Conservation (phyloP, 2,888 invertebrate genomes). For the Heteromurus nitidus region DNA sequence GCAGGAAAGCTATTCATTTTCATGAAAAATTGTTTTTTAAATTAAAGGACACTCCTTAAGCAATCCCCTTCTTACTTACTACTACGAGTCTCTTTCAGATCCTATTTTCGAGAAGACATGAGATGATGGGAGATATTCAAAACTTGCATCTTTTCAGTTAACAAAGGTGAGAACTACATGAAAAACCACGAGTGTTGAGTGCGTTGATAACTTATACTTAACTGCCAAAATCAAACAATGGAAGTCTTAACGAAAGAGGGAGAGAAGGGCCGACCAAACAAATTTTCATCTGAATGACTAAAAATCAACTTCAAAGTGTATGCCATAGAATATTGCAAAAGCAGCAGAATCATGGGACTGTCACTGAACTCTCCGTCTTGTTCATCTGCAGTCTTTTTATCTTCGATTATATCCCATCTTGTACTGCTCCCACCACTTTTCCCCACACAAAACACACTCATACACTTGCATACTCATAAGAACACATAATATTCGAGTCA, state of each 20-base stretch:
- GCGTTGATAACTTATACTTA: conserved; percentile 4
- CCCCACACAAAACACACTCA: conserved; percentile 20
- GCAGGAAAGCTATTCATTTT: no score
- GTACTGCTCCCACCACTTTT: conserved; percentile 55
- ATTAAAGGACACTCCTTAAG: no score
- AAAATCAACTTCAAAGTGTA: conserved; percentile 35
- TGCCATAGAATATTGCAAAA: conserved; percentile 46
- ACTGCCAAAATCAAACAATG: conserved; percentile 4
- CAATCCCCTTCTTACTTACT: no score
- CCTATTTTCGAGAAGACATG: no score
- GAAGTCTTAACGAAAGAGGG: no score
- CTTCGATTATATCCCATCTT: conserved; percentile 8
- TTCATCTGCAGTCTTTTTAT: conserved; percentile 34
- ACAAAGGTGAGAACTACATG: background rate
- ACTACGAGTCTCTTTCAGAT: no score
- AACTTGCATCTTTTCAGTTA: no score
- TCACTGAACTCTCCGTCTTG: conserved; percentile 60
- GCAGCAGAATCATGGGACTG: conserved; percentile 36
- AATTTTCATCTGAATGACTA: background rate
- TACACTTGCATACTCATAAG: background rate
- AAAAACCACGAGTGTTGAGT: background rate
- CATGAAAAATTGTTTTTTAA: no score
- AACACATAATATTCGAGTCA: background rate
- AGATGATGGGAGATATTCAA: no score
- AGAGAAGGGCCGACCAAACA: background rate